These are phyloP conservation scores for Oreohelix idahoensis DNA, from an alignment of 1,140 invertebrate genomes.

Conservation along the genomic window DNA sequence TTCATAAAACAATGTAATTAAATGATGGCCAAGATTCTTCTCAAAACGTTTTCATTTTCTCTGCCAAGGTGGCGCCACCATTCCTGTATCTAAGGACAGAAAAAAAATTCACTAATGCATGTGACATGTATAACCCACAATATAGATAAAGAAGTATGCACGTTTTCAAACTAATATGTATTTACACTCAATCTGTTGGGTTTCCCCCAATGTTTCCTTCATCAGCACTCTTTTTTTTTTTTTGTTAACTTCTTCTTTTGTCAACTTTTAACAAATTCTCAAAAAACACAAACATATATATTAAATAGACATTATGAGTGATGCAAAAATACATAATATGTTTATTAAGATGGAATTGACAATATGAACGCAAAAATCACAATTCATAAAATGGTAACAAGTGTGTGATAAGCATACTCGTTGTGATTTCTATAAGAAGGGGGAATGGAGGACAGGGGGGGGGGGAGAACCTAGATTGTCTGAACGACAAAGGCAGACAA, in stretches of 20 bases:
- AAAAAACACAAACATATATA: background rate
- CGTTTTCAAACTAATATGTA: background rate
- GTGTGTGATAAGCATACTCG: conserved; percentile 32
- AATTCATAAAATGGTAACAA: conserved; percentile 35
- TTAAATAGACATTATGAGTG: conserved; percentile 18
- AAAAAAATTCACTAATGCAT: background rate
- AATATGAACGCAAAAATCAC: conserved; percentile 37
- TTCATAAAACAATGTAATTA: background rate
- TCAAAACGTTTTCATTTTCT: background rate
- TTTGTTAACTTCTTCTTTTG: background rate
- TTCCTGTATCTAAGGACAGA: background rate
- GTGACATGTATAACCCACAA: background rate
- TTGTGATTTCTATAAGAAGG: conserved; percentile 33
- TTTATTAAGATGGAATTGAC: conserved; percentile 29
- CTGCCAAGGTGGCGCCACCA: too few species aligned
- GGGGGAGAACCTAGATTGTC: conserved; percentile 39
- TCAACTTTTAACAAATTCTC: background rate
- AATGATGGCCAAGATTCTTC: background rate
- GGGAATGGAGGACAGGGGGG: background rate
- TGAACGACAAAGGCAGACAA: conserved; percentile 43
- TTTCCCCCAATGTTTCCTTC: too few species aligned
- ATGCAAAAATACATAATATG: conserved; percentile 27
- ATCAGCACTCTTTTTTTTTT: background rate
- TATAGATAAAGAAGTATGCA: background rate
- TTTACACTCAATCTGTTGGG: background rate